A percentile compares a stretch with the other conserved stretches of the same genome.
Evolutionary conservation across 2,113 vertebrate genomes (phyloP).

Genomic region (Hydropotes inermis): DNA sequence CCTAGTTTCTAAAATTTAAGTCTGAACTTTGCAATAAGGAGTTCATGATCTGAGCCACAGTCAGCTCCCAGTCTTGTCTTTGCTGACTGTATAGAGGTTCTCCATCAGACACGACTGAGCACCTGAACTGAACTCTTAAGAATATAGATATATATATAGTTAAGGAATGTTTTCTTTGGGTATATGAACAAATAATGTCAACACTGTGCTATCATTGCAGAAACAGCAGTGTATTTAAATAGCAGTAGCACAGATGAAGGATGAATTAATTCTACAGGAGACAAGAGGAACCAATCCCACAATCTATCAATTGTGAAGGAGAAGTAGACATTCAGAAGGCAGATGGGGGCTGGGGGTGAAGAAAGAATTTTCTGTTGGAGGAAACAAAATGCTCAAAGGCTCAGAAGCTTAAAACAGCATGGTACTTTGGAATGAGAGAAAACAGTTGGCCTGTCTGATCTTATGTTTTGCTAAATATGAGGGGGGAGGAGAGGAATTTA

Average conservation of each 20-base stretch:
- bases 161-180: neutral
- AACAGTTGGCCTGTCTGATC: neutral
- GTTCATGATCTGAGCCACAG: neutral
- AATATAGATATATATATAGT: neutral
- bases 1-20: neutral
- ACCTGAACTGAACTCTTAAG: neutral
- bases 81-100: neutral
- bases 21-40: neutral
- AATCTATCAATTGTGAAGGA: neutral
- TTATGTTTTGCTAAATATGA: neutral
- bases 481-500: neutral
- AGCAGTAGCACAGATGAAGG: neutral
- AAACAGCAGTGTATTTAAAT: neutral
- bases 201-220: no score
- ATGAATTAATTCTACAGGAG: neutral
- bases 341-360: neutral
- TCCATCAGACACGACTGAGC: neutral
- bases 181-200: neutral
- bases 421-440: neutral
- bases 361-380: neutral
- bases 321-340: neutral
- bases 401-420: neutral
- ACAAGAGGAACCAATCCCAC: neutral
- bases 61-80: neutral
- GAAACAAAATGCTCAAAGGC: neutral